These are phyloP conservation scores for Rhagoletis zephyria DNA, from an alignment of 1,140 invertebrate species.

Conservation along the genomic window DNA sequence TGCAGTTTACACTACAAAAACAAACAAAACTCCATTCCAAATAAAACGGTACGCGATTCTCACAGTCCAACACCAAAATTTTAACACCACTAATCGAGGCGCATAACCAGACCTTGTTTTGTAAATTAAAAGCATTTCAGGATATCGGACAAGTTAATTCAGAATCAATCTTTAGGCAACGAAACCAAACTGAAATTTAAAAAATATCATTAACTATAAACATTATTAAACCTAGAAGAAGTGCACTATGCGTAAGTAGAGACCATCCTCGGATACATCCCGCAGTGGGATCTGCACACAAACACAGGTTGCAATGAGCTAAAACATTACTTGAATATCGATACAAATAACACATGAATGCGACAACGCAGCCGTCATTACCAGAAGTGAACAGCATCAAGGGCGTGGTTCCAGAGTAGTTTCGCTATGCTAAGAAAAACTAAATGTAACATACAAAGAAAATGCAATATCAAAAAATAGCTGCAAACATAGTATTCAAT, in stretches of 20 bases:
- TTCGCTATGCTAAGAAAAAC: neutral
- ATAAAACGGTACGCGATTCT: too few relatives aligned
- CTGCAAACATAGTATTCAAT: conserved; percentile 61
- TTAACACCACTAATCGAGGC: neutral
- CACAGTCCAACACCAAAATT: neutral
- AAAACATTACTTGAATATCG: neutral
- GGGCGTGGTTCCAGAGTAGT: neutral
- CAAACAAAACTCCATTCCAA: conserved; percentile 1
- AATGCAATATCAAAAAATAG: conserved; percentile 57
- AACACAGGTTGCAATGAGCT: neutral
- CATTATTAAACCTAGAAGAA: neutral
- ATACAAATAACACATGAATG: neutral
- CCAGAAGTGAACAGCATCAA: neutral
- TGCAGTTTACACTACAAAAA: conserved; percentile 54
- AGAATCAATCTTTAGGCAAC: neutral
- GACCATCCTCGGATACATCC: neutral
- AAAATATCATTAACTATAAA: neutral
- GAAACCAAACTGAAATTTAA: neutral
- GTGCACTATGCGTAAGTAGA: neutral
- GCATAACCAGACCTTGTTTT: neutral
- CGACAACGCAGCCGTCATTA: neutral
- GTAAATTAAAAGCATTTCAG: neutral
- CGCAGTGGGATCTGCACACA: neutral
- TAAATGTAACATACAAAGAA: neutral
- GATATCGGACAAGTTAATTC: neutral